Conservation (phyloP, 2,888 invertebrate genomes). For the Hylaea fasciaria region DNA sequence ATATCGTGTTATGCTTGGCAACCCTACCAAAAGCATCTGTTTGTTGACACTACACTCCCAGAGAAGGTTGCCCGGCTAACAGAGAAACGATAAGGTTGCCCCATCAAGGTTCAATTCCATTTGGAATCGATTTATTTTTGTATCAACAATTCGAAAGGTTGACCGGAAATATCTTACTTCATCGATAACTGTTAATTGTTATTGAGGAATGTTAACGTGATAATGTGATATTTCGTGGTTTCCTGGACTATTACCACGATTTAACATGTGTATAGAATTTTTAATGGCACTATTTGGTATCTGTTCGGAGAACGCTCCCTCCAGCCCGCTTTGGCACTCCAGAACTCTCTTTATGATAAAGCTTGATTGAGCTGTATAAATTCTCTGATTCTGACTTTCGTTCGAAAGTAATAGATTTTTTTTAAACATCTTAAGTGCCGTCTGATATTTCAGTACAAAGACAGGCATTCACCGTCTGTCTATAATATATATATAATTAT, state of each 20-base stretch:
- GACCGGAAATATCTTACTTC: slow-evolving; percentile 8
- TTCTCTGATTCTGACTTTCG: too few species aligned
- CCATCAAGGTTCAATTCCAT: slow-evolving; percentile 15
- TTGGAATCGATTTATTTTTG: slow-evolving; percentile 20
- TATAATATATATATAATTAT: too few species aligned
- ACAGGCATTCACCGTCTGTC: neutral
- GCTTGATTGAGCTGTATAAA: too few species aligned
- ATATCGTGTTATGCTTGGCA: slow-evolving; percentile 11
- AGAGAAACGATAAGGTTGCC: slow-evolving; percentile 11
- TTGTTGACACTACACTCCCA: slow-evolving; percentile 24
- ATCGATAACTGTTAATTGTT: slow-evolving; percentile 7
- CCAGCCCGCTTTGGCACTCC: too few species aligned
- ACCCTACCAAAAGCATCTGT: slow-evolving; percentile 18
- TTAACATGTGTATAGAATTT: neutral
- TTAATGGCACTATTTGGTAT: neutral
- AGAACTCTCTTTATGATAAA: too few species aligned
- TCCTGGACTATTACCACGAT: slow-evolving; percentile 2
- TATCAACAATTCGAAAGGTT: slow-evolving; percentile 18
- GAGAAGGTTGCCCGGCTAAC: slow-evolving; percentile 20
- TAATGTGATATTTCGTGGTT: slow-evolving; percentile 14
- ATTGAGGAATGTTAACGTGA: slow-evolving; percentile 14
- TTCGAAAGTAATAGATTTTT: too few species aligned
- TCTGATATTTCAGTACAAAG: neutral
- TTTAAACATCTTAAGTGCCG: neutral
- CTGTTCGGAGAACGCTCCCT: too few species aligned